Percentiles rank a stretch among this genome's conserved stretches.
Conservation (phyloP, 2,797 vertebrate species). For the Ceryle rudis region DNA sequence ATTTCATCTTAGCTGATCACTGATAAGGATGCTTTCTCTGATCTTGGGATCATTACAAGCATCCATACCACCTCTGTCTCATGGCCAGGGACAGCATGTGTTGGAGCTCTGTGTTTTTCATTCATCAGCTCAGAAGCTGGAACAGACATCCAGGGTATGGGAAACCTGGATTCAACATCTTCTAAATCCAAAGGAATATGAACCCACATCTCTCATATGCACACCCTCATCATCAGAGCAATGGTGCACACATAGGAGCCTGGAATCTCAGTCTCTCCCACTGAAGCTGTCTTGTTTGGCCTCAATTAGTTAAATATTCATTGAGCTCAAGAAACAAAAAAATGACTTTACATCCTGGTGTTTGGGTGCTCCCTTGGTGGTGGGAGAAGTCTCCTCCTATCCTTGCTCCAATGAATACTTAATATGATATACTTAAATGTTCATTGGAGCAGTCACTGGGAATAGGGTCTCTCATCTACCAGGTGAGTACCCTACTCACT, state of each 20-base stretch:
- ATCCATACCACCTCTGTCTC: background rate
- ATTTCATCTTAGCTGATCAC: background rate
- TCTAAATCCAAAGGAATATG: background rate
- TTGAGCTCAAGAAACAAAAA: background rate
- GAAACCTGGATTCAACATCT: background rate
- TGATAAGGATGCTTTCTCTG: background rate
- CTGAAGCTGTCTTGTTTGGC: background rate
- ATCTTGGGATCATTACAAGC: background rate
- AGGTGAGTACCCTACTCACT: constrained; percentile 38
- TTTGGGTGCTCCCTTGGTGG: constrained; percentile 18
- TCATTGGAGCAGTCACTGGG: constrained; percentile 21
- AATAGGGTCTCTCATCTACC: constrained; percentile 32
- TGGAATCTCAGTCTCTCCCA: constrained; percentile 17
- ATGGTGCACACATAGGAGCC: background rate
- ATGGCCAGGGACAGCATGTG: background rate
- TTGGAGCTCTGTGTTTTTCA: background rate
- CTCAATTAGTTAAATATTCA: constrained; percentile 47
- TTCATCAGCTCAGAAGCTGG: background rate
- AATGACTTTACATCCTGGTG: background rate
- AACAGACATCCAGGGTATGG: background rate
- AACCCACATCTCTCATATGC: background rate
- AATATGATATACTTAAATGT: constrained; percentile 53
- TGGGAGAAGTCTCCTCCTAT: constrained; percentile 25
- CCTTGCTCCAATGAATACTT: constrained; percentile 56
- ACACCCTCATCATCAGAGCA: fast-evolving